These are phyloP conservation scores for Apistogramma diplotaenia DNA, from an alignment of 2,113 vertebrate species.

Conservation along the genomic window DNA sequence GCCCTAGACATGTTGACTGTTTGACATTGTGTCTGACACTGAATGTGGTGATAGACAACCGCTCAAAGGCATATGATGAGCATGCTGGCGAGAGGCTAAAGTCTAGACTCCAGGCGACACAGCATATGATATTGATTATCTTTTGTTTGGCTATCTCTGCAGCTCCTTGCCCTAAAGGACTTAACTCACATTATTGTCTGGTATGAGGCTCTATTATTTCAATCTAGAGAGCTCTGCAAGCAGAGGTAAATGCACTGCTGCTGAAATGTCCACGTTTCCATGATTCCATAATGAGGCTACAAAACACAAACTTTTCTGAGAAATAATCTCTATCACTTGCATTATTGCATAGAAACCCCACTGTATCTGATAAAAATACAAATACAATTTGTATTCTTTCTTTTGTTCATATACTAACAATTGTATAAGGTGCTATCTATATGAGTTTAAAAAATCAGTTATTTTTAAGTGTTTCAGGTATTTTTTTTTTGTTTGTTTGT, in stretches of 20 bases:
- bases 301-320: not conserved
- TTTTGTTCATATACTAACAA: not conserved
- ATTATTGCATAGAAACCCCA: not conserved
- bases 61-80: slow-evolving; percentile 72
- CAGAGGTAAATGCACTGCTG: slow-evolving; percentile 8
- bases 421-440: not conserved
- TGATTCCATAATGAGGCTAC: slow-evolving; percentile 13
- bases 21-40: slow-evolving; percentile 77
- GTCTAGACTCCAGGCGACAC: slow-evolving; percentile 72
- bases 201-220: slow-evolving; percentile 64
- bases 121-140: slow-evolving; percentile 80
- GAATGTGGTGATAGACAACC: slow-evolving; percentile 56
- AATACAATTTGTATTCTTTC: not conserved
- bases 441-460: not conserved
- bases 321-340: not conserved
- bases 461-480: not conserved
- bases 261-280: slow-evolving; percentile 9
- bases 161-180: slow-evolving; percentile 74
- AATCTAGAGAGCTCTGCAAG: slow-evolving; percentile 47
- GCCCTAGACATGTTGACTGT: slow-evolving; percentile 53
- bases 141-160: slow-evolving; percentile 74
- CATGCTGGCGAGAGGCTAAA: slow-evolving; percentile 48
- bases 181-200: slow-evolving; percentile 69
- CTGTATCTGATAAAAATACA: not conserved
- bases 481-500: no score